A percentile compares a stretch with the other conserved stretches of the same genome.
Evolutionary conservation across 1,140 invertebrate species (phyloP).

Genomic region (Drosophila truncata): DNA sequence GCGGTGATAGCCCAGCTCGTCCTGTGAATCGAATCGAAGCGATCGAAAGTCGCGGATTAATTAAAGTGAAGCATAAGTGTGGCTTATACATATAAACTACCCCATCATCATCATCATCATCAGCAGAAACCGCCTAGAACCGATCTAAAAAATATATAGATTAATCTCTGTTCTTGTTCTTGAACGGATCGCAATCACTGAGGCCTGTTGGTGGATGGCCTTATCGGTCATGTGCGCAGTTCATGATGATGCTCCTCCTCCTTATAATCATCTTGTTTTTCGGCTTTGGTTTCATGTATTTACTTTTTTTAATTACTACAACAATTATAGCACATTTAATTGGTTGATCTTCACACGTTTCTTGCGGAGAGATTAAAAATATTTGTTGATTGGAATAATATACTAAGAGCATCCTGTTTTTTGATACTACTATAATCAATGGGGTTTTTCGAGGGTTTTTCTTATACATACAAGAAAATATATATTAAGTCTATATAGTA

Average conservation of each 20-base stretch:
- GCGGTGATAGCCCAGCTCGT: conserved; percentile 79
- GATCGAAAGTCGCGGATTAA: conserved; percentile 56
- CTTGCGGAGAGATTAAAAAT: not conserved
- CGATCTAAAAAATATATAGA: conserved; percentile 14
- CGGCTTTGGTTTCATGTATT: not conserved
- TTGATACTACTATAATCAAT: not conserved
- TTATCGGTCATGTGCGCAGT: conserved; percentile 50
- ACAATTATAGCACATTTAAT: conserved; percentile 9
- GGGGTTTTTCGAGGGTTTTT: not conserved
- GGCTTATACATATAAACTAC: conserved; percentile 40
- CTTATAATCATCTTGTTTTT: conserved; percentile 10
- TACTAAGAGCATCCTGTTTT: conserved; percentile 3
- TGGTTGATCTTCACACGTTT: conserved; percentile 11
- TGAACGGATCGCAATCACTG: conserved; percentile 40
- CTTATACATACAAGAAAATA: not conserved
- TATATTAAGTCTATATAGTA: not conserved
- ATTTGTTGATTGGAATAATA: not conserved
- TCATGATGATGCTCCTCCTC: conserved; percentile 14
- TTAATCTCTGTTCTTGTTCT: conserved; percentile 60
- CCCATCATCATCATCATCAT: not conserved
- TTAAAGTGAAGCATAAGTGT: conserved; percentile 25
- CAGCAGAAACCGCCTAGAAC: conserved; percentile 17
- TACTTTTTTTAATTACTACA: conserved; percentile 2
- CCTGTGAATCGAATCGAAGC: conserved; percentile 40
- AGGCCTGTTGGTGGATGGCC: conserved; percentile 7